Conservation (phyloP, 2,888 invertebrate species). For the Blomia tropicalis region DNA sequence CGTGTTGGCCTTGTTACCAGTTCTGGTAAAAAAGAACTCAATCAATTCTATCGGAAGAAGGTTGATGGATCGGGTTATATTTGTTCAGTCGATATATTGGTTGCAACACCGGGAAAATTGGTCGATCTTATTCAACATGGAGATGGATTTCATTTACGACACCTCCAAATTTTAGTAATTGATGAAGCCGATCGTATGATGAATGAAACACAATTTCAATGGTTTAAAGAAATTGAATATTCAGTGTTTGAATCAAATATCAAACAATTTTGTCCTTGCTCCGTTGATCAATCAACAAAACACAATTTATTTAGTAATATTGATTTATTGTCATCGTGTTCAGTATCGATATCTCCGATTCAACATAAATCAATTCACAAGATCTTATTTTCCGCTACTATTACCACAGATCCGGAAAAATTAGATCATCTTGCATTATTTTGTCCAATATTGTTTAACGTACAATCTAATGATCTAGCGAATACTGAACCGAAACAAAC, state of each 20-base stretch:
- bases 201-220: slow-evolving; percentile 77
- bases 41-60: slow-evolving; percentile 43
- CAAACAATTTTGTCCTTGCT: slow-evolving; percentile 22
- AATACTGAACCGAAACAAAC: slow-evolving; percentile 15
- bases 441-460: slow-evolving; percentile 69
- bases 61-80: slow-evolving; percentile 39
- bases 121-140: slow-evolving; percentile 41
- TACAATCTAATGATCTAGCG: slow-evolving; percentile 39
- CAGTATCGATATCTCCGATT: not conserved
- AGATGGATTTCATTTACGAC: slow-evolving; percentile 31
- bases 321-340: slow-evolving; percentile 3
- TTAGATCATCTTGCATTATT: slow-evolving; percentile 71
- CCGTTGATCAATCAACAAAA: not conserved
- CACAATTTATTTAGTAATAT: not conserved
- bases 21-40: slow-evolving; percentile 42
- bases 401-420: slow-evolving; percentile 90
- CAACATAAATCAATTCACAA: slow-evolving; percentile 48
- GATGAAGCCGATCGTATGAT: slow-evolving; percentile 95
- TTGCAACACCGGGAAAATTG: slow-evolving; percentile 42
- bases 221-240: slow-evolving; percentile 40
- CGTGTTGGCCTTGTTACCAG: slow-evolving; percentile 52
- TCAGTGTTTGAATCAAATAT: slow-evolving; percentile 26
- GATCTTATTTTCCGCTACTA: slow-evolving; percentile 87
- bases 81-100: slow-evolving; percentile 39
- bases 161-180: slow-evolving; percentile 57